Percentiles rank a stretch among this genome's conserved stretches.
Evolutionary conservation across 1,140 invertebrate genomes (phyloP).

Genomic region (Drosophila kanapiae): DNA sequence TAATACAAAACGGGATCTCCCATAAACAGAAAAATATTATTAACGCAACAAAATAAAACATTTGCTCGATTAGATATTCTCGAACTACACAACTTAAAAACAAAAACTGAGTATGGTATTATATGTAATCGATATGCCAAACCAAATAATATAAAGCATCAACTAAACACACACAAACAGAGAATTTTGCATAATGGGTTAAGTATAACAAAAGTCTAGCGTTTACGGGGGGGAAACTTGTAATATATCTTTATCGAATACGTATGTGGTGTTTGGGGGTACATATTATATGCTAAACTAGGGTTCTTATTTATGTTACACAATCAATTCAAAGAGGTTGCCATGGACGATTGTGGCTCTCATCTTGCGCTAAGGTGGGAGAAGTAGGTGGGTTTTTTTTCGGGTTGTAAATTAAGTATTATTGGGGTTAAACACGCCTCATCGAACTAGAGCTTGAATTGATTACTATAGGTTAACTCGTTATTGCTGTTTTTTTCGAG

Average conservation of each 20-base stretch:
- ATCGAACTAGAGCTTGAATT: constrained; percentile 38
- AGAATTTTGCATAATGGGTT: constrained; percentile 23
- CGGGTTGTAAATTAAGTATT: constrained; percentile 12
- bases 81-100: constrained; percentile 35
- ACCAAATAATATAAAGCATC: constrained; percentile 53
- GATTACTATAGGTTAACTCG: constrained; percentile 36
- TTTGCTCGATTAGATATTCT: constrained; percentile 17
- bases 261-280: constrained; percentile 17
- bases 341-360: constrained; percentile 33
- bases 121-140: constrained; percentile 42
- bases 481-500: constrained; percentile 48
- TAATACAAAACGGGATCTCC: constrained; percentile 13
- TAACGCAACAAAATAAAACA: constrained; percentile 33
- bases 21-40: constrained; percentile 24
- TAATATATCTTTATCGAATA: constrained; percentile 37
- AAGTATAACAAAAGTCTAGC: constrained; percentile 38
- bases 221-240: constrained; percentile 37
- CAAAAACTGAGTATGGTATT: constrained; percentile 21
- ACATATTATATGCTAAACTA: constrained; percentile 45
- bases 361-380: constrained; percentile 58
- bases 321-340: constrained; percentile 51
- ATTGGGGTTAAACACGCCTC: constrained; percentile 41
- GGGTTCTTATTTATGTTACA: constrained; percentile 52
- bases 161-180: constrained; percentile 55
- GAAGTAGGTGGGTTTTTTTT: constrained; percentile 3